Evolutionary conservation across 2,888 invertebrate genomes (phyloP).

Genomic region (Campaea margaritaria): DNA sequence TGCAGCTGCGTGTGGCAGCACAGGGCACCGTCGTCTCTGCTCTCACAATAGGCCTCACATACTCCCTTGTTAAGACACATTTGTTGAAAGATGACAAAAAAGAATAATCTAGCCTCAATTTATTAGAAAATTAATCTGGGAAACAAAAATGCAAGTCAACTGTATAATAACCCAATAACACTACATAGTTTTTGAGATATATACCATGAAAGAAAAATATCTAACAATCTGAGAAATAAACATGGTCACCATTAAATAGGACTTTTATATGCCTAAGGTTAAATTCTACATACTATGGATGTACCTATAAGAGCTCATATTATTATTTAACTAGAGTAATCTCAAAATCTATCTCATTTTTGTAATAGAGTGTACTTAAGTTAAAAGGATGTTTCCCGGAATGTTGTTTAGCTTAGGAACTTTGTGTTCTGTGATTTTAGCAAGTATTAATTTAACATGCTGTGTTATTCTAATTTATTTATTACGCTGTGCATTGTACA

Average conservation of each 20-base stretch:
- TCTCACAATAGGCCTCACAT: constrained; percentile 89
- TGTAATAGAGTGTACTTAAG: neutral
- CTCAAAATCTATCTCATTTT: constrained; percentile 30
- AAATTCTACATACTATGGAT: too few relatives aligned
- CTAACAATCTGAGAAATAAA: too few relatives aligned
- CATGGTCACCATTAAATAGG: too few relatives aligned
- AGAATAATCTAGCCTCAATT: constrained; percentile 45
- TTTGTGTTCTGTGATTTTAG: constrained; percentile 63
- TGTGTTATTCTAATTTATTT: constrained; percentile 30
- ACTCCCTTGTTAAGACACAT: constrained; percentile 87
- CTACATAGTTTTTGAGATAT: too few relatives aligned
- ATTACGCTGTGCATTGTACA: constrained; percentile 16
- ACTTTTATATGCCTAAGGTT: too few relatives aligned
- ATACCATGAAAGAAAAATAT: too few relatives aligned
- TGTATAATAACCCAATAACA: too few relatives aligned
- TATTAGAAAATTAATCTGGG: constrained; percentile 29
- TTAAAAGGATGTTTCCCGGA: constrained; percentile 42
- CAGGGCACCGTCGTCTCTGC: constrained; percentile 93
- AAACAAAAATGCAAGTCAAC: constrained; percentile 3
- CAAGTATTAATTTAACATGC: constrained; percentile 50
- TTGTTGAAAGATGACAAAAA: constrained; percentile 68
- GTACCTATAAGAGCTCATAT: too few relatives aligned
- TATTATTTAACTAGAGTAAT: constrained; percentile 35
- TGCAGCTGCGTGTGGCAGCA: constrained; percentile 94
- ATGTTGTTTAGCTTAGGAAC: constrained; percentile 34